Evolutionary conservation across 2,113 vertebrate genomes (phyloP).

Genomic region (Calidris pugnax): DNA sequence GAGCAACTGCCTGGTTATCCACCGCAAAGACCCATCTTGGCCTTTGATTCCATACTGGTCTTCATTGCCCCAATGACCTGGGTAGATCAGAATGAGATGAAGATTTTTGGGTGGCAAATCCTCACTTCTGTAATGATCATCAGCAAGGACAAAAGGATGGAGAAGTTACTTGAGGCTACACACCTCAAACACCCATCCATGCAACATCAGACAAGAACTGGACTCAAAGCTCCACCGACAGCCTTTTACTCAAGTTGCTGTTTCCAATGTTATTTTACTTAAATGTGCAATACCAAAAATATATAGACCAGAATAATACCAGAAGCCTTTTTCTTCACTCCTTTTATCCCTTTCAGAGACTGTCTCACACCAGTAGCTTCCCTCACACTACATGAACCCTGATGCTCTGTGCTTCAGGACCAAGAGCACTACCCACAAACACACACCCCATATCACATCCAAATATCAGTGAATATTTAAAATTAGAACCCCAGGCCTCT

Average conservation of each 20-base stretch:
- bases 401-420: not conserved
- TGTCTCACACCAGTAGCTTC: not conserved
- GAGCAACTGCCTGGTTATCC: not conserved
- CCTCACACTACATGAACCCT: too few relatives aligned
- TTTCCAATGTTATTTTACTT: not conserved
- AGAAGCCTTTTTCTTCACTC: not conserved
- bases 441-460: not conserved
- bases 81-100: not conserved
- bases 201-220: not conserved
- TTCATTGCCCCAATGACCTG: not conserved
- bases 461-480: not conserved
- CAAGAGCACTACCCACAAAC: not conserved
- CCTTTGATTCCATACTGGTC: not conserved
- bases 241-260: not conserved
- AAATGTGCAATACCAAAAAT: not conserved
- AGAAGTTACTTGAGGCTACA: not conserved
- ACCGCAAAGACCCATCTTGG: not conserved
- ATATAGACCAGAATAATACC: too few relatives aligned
- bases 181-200: not conserved
- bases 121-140: not conserved
- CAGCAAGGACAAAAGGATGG: not conserved
- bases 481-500: not conserved
- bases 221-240: not conserved
- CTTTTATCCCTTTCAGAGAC: not conserved
- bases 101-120: not conserved